Evolutionary conservation across 2,888 invertebrate genomes (phyloP).

Genomic region (Thysanoteuthis rhombus): DNA sequence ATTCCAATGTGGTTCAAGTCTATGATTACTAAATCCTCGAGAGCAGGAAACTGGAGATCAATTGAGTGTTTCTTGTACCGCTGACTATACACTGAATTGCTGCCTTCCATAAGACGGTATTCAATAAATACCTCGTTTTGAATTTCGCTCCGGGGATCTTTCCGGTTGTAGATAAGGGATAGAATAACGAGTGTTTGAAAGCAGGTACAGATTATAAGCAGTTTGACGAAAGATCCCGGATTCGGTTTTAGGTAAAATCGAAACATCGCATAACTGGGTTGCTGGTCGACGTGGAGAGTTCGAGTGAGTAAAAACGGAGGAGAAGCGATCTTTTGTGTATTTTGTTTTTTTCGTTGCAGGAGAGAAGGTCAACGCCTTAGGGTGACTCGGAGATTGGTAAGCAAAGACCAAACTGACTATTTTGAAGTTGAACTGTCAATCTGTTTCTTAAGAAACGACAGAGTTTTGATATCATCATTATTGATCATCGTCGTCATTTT

Average conservation of each 20-base stretch:
- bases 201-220: not conserved
- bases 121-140: not conserved
- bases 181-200: not conserved
- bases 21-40: not conserved
- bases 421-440: not conserved
- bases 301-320: not conserved
- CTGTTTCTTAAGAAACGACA: not conserved
- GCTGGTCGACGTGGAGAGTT: not conserved
- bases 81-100: not conserved
- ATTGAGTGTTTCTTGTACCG: not conserved
- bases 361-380: not conserved
- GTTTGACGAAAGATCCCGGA: not conserved
- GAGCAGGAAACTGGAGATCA: not conserved
- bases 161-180: not conserved
- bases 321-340: too few species aligned
- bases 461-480: not conserved
- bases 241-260: not conserved
- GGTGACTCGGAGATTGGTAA: not conserved
- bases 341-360: too few species aligned
- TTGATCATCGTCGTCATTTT: not conserved
- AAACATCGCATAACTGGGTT: not conserved
- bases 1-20: not conserved
- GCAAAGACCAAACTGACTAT: not conserved
- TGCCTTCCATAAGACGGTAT: not conserved
- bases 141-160: not conserved